Evolutionary conservation across 2,113 vertebrate genomes (phyloP), one percentile per base, ranked within the genome.

Genomic region (Danionella cerebrum): DNA sequence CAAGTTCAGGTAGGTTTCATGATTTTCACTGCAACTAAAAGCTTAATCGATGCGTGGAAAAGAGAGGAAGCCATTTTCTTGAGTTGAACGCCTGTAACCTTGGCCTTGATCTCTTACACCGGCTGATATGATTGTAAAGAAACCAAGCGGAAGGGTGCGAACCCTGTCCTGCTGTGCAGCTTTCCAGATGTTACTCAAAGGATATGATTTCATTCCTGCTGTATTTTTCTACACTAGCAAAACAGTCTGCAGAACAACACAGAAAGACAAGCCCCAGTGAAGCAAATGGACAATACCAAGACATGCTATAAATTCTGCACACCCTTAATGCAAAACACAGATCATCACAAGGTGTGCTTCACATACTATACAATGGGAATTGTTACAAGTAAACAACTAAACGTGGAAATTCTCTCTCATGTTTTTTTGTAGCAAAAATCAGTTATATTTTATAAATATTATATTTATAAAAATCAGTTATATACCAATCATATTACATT

Each of bases 131-230:
- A 71, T 75, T 53, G 53, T 45, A 21, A 76, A 73, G 67, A 75
- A 77, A 65, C 45, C 72, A 12, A 39, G 64, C 81, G 87, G 87
- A 88, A 85, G 87, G 84, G 85, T 71, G 88, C 78, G 77, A 76
- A 48, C 76, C 1, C 13, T 42, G 12, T 59, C 51, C 29, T 80
- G 71, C 60, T 78, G 79, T 80, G 73, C 65, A 83, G 82, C 69
- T 85, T 86, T 86, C 85, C 84, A 88, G 83, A 88, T 89, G 87
- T 85, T 81, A 33, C 73, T 54, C 39, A 76, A 73, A 85, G 84
- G 84, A 87, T 84, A 75, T 83, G 83, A 83, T 69, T 73, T 82
- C 53, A 84, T 83, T 71, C 64, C 64, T 42, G 54, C 29, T 63
- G 69, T 67, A 54, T 54, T 77, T n/a, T 65, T 76, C 16, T 77